phyloP scores from a whole-genome alignment of 2,113 vertebrate genomes.

The Rhinogobius similis region DNA sequence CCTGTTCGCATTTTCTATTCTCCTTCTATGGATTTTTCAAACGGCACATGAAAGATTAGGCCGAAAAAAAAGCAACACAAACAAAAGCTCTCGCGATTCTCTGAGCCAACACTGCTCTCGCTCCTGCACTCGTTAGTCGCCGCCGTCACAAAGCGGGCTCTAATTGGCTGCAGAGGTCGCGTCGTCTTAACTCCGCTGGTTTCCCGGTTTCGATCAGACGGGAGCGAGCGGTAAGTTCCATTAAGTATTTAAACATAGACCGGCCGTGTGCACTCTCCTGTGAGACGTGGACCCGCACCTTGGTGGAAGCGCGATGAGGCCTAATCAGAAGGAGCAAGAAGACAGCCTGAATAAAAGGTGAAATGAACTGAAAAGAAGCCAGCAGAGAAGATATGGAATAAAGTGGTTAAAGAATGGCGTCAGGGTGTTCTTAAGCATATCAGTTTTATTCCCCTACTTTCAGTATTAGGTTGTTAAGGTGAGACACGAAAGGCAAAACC shows the following conservation, averaged over 20 bases:
- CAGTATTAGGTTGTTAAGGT: neutral
- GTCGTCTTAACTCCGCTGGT: constrained; percentile 29
- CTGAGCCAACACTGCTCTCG: neutral
- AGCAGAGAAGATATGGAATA: constrained; percentile 10
- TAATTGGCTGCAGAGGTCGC: constrained; percentile 40
- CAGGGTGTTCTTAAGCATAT: neutral
- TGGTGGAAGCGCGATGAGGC: constrained; percentile 23
- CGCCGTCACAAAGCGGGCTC: constrained; percentile 10
- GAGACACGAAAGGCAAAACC: too few species aligned
- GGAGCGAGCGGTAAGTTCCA: constrained; percentile 35
- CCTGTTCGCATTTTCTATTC: constrained; percentile 7
- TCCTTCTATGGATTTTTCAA: constrained; percentile 18
- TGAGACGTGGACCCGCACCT: constrained; percentile 32
- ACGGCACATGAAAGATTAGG: constrained; percentile 13
- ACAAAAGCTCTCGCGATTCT: constrained; percentile 6
- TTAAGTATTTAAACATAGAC: constrained; percentile 60
- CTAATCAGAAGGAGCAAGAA: constrained; percentile 34
- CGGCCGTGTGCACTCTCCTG: constrained; percentile 16
- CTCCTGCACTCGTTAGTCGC: constrained; percentile 29
- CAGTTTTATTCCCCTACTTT: neutral
- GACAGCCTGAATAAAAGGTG: constrained; percentile 29
- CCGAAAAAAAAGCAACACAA: constrained; percentile 2
- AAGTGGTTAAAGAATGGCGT: constrained; percentile 3
- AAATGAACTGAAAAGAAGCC: constrained; percentile 21
- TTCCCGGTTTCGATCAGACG: constrained; percentile 47